phyloP scores from a whole-genome alignment of 2,888 invertebrate genomes.

The Cheilosia vulpina region DNA sequence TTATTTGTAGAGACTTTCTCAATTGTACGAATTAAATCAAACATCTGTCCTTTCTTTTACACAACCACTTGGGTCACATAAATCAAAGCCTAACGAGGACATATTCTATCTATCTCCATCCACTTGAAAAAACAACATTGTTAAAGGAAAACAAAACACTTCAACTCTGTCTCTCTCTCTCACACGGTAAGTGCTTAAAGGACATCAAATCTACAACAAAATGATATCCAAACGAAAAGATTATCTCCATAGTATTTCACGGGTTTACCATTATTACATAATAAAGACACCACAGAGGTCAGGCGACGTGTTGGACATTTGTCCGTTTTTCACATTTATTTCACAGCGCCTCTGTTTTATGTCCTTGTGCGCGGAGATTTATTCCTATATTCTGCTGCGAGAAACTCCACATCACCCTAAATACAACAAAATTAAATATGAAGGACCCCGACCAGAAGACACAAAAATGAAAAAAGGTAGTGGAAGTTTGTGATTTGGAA shows the following conservation, averaged over 20 bases:
- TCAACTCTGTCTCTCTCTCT: slow-evolving; percentile 6
- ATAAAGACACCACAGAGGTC: slow-evolving; percentile 52
- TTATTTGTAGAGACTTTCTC: too few relatives aligned
- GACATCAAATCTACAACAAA: slow-evolving; percentile 66
- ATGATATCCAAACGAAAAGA: slow-evolving; percentile 62
- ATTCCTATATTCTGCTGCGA: slow-evolving; percentile 36
- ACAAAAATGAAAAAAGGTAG: slow-evolving; percentile 11
- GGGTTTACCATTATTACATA: slow-evolving; percentile 62
- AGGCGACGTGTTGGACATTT: slow-evolving; percentile 33
- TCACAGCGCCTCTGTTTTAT: slow-evolving; percentile 34
- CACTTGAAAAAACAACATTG: neutral
- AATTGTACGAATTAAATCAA: neutral
- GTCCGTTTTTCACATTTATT: slow-evolving; percentile 58
- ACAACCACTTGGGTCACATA: slow-evolving; percentile 40
- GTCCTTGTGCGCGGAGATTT: slow-evolving; percentile 51
- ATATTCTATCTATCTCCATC: slow-evolving; percentile 10
- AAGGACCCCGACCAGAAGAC: slow-evolving; percentile 14
- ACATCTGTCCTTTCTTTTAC: slow-evolving; percentile 27
- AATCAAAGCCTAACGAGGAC: slow-evolving; percentile 49
- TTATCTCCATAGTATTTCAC: slow-evolving; percentile 66
- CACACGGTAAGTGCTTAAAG: slow-evolving; percentile 53
- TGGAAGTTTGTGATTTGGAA: slow-evolving; percentile 60
- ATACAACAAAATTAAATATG: slow-evolving; percentile 34
- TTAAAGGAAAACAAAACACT: slow-evolving; percentile 4
- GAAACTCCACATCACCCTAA: slow-evolving; percentile 27